A percentile compares a stretch with the other conserved stretches of the same genome.
phyloP scores from a whole-genome alignment of 2,888 invertebrate species.

The Nesidiocoris tenuis region DNA sequence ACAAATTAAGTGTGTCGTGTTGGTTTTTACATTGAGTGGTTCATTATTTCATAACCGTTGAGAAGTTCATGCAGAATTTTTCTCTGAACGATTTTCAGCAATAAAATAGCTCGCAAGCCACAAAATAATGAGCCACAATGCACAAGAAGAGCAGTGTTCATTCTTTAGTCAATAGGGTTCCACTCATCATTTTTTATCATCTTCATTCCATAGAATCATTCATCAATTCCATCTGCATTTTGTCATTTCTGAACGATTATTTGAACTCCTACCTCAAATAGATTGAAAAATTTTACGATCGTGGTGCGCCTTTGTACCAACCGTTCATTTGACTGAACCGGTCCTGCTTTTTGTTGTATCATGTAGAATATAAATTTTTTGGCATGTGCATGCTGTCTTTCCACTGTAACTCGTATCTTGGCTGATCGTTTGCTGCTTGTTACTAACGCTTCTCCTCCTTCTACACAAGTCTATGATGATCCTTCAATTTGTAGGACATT shows the following conservation, averaged over 20 bases:
- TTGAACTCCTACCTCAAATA: too few species aligned
- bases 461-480: constrained; percentile 50
- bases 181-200: too few species aligned
- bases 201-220: too few species aligned
- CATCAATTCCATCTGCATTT: background rate
- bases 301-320: constrained; percentile 10
- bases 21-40: background rate
- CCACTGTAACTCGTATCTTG: background rate
- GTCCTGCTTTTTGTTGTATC: constrained; percentile 16
- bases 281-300: too few species aligned
- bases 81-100: too few species aligned
- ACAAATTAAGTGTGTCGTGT: background rate
- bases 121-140: background rate
- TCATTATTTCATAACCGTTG: background rate
- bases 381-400: constrained; percentile 43
- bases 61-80: too few species aligned
- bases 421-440: constrained; percentile 45
- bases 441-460: constrained; percentile 50
- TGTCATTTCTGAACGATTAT: too few species aligned
- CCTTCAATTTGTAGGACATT: constrained; percentile 13
- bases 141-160: too few species aligned
- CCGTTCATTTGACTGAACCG: constrained; percentile 33
- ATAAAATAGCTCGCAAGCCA: too few species aligned
- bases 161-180: background rate
- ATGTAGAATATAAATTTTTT: background rate